phyloP scores from a whole-genome alignment of 2,797 vertebrate genomes.

The Gymnopithys bicolor region DNA sequence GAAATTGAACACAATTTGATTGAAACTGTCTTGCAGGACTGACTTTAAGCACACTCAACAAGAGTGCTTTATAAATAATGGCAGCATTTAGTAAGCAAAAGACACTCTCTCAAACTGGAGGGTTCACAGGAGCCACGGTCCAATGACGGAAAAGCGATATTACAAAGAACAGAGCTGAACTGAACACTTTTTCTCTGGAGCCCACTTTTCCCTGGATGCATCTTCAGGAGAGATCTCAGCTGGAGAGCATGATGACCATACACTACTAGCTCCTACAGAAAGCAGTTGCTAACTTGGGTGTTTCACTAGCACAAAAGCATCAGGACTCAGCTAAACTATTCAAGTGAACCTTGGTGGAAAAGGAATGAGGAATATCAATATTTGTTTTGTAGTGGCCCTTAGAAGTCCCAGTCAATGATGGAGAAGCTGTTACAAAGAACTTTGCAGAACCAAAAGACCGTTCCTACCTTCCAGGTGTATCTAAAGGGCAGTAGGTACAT shows the following conservation, averaged over 20 bases:
- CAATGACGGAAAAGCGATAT: neutral
- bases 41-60: slow-evolving; percentile 61
- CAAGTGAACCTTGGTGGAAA: neutral
- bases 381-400: neutral
- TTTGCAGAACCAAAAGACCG: neutral
- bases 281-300: neutral
- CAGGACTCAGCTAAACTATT: neutral
- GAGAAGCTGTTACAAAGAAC: neutral
- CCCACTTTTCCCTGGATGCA: neutral
- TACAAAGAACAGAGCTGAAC: slow-evolving; percentile 4
- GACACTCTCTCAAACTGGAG: slow-evolving; percentile 22
- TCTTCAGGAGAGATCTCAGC: neutral
- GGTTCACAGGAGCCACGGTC: slow-evolving; percentile 26
- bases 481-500: neutral
- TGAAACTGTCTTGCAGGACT: slow-evolving; percentile 76
- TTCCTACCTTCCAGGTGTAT: neutral
- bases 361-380: neutral
- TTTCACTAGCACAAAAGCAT: neutral
- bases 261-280: neutral
- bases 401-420: neutral
- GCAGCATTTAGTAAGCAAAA: slow-evolving; percentile 59
- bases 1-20: slow-evolving; percentile 74
- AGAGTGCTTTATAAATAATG: slow-evolving; percentile 58
- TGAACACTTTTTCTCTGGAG: neutral
- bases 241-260: neutral